A percentile compares a stretch with the other conserved stretches of the same genome.
Conservation (phyloP, 2,797 vertebrate species). For the Bothrops alternatus region DNA sequence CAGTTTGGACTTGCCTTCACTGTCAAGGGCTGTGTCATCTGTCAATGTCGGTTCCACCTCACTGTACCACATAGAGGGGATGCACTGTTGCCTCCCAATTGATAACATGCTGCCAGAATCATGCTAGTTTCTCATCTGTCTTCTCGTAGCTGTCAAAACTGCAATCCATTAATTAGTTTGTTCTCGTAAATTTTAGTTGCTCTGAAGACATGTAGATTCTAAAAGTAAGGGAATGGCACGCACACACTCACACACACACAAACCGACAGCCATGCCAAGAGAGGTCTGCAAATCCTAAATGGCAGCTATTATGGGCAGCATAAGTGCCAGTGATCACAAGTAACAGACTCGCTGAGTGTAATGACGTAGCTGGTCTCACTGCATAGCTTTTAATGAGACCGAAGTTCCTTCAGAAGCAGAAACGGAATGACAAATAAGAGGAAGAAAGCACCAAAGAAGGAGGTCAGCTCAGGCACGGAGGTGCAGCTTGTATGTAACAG, state of each 20-base stretch:
- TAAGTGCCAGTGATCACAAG: conserved; percentile 56
- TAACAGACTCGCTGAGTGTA: conserved; percentile 63
- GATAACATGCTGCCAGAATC: conserved; percentile 83
- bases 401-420: conserved; percentile 45
- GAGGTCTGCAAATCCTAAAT: conserved; percentile 58
- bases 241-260: conserved; percentile 21
- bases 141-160: conserved; percentile 92
- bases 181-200: conserved; percentile 78
- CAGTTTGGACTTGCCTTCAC: conserved; percentile 87
- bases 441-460: conserved; percentile 43
- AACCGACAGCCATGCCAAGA: conserved; percentile 54
- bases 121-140: conserved; percentile 84
- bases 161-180: conserved; percentile 92
- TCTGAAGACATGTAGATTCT: conserved; percentile 75
- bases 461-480: conserved; percentile 56
- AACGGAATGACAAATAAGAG: conserved; percentile 42
- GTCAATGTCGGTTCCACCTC: conserved; percentile 97
- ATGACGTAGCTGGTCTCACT: conserved; percentile 71
- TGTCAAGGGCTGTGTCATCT: conserved; percentile 89
- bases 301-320: conserved; percentile 53
- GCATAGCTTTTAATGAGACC: conserved; percentile 70
- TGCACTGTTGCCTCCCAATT: conserved; percentile 84
- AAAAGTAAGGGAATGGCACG: conserved; percentile 55
- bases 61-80: conserved; percentile 85
- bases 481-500: conserved; percentile 41